Evolutionary conservation across 2,797 vertebrate genomes (phyloP), one percentile per base, ranked within the genome.

Genomic region (Phrynocephalus forsythii): DNA sequence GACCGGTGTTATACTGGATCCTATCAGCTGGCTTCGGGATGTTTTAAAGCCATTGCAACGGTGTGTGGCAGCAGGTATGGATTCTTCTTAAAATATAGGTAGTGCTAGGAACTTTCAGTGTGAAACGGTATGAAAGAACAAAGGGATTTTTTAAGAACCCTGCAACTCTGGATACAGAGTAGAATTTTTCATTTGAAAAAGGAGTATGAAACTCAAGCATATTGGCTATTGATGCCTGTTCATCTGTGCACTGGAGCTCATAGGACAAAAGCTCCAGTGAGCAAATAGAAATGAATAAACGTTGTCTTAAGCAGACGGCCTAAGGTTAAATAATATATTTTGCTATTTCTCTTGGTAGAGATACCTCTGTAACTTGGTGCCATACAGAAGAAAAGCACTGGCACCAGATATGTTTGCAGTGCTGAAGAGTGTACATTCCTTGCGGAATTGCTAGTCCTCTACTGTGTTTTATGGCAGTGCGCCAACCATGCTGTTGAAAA

Each of bases 1-100:
- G 99, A 99, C 92, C 97, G 99, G 72, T 99, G 99, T 96, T 99
- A 99, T 91, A 99, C 99, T 11, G 99, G 99, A 30, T 99, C 99
- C 77, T 98, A 99, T 94, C 99, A 99, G 89, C 97, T 99, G 77
- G 98, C 99, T 0, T 99, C 98, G 1, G 99, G 99, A 88, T 99
- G 99, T 95, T 99, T 99, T 95, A 99, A 99, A 96, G 99, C 99
- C 92, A 99, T 99, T 71, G 99, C 99, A 60, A 99, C 98, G 28
- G 99, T 99, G 88, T 99, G 99, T 52, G 98, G 98, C 73, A 99
- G 98, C 98, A 99, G 99, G 99, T 99, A 73, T 38, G 6, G 33
- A 38, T 73, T 30, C 33, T 73, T 71, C 0, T 83, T 9, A 26
- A 30, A 71, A 38, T 48, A 38, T 48, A 81, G 79, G 33, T 73